Evolutionary conservation across 2,888 invertebrate species (phyloP).

Genomic region (Meta bourneti): DNA sequence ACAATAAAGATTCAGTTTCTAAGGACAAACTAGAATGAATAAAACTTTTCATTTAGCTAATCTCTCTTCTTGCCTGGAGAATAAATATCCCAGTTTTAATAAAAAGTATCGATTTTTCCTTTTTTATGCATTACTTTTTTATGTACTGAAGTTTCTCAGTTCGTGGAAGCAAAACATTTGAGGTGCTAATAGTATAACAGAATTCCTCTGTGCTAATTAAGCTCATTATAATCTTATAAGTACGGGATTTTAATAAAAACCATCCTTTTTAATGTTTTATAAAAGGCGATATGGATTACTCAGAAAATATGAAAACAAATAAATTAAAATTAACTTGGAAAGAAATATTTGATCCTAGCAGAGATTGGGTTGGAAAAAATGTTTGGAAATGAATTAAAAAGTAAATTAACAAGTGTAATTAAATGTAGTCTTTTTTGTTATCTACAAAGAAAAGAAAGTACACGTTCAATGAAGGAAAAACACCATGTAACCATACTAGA

Average conservation of each 20-base stretch:
- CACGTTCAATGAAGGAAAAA: too few species aligned
- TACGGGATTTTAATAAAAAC: not conserved
- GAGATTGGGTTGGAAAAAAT: not conserved
- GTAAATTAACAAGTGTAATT: not conserved
- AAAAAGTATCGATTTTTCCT: too few species aligned
- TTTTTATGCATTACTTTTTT: too few species aligned
- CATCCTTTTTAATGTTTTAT: not conserved
- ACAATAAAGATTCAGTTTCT: too few species aligned
- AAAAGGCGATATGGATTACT: not conserved
- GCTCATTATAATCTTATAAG: not conserved
- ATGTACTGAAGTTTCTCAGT: too few species aligned
- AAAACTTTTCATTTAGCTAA: too few species aligned
- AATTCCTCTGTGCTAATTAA: not conserved
- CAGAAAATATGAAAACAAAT: not conserved
- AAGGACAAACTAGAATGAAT: too few species aligned
- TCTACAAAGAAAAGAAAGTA: not conserved
- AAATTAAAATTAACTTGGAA: not conserved
- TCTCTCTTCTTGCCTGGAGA: too few species aligned
- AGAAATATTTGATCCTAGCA: not conserved
- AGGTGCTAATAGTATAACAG: not conserved
- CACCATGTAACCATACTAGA: too few species aligned
- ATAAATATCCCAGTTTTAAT: too few species aligned
- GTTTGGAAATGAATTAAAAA: not conserved
- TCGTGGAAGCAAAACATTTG: not conserved
- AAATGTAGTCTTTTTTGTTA: not conserved